Evolutionary conservation across 1,140 invertebrate genomes (phyloP), one percentile per base, ranked within the genome.

Genomic region (Zaprionus capensis): DNA sequence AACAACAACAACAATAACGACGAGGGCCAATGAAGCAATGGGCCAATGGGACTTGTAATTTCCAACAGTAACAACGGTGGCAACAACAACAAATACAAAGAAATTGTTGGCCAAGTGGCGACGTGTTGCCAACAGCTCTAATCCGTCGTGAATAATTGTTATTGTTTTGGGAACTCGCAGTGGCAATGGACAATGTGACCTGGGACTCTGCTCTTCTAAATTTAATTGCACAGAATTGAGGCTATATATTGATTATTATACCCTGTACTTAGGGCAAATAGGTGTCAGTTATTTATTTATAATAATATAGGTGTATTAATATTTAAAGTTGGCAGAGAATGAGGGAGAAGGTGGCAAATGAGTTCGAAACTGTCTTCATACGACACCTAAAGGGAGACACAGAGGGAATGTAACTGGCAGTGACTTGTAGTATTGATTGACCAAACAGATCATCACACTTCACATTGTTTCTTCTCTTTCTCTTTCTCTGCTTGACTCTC

Each of bases 101-200:
- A 20, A 71, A 61, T 61, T 63, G 78, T 62, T 78, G 66, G 65
- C 75, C 85, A 90, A 82, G 79, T 88, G 85, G 69, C 85, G 82
- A 86, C 82, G 76, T 87, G 83, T 86, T 82, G 80, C 67, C 82
- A 78, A 90, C 85, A 90, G 73, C 79, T 80, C 65, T 85, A 90
- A 90, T 85, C 85, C 85, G 81, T 85, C 84, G 85, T 88, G 85
- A 90, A 85, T 90, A 90, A 90, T 90, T 82, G 86, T 82, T 85
- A 90, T 88, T 72, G 85, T 85, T 90, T 88, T 66, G 78, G 81
- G 67, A 20, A 20, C 70, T 65, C 49, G 44, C 46, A 4, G 38
- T 41, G 38, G 38, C 20, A 49, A 7, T 15, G 38, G 64, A 26
- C 46, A 20, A 36, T 5, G 46, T 24, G 20, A 51, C 17, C 20